Conservation (phyloP, 2,113 vertebrate genomes). For the Lamprologus tigripictilis region DNA sequence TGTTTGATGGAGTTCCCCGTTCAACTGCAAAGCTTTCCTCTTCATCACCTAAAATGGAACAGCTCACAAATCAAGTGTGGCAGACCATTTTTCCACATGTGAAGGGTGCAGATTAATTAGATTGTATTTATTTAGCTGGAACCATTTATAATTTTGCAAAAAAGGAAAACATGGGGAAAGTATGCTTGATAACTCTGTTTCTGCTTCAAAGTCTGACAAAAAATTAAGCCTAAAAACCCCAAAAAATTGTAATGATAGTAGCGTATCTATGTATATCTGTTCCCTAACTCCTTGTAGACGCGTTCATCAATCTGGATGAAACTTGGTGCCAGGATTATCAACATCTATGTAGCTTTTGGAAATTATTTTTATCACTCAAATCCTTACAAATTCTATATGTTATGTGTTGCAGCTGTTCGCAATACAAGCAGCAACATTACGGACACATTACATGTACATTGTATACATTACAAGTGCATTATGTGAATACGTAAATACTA, state of each 20-base stretch:
- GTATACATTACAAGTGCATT: not conserved
- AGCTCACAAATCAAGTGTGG: conserved; percentile 61
- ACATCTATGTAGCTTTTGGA: not conserved
- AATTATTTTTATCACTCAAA: accelerated
- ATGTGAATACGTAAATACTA: not conserved
- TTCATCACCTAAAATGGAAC: conserved; percentile 63
- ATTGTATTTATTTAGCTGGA: conserved; percentile 68
- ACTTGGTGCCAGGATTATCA: not conserved
- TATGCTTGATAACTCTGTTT: conserved; percentile 3
- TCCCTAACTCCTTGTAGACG: not conserved
- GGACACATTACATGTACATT: accelerated
- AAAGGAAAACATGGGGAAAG: not conserved
- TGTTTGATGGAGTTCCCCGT: conserved; percentile 44
- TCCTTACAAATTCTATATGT: not conserved
- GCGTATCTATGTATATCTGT: not conserved
- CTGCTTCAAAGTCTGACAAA: not conserved
- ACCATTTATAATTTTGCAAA: conserved; percentile 48
- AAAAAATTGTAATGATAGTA: not conserved
- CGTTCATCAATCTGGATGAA: not conserved
- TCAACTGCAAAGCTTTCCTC: conserved; percentile 29
- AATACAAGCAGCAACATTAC: not conserved
- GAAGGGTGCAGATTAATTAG: conserved; percentile 65
- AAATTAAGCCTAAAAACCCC: not conserved
- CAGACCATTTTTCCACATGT: conserved; percentile 44
- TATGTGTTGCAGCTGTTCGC: not conserved